Base-by-base conservation (phyloP, 2,888 invertebrate species). In the Epinotia nisella region DNA sequence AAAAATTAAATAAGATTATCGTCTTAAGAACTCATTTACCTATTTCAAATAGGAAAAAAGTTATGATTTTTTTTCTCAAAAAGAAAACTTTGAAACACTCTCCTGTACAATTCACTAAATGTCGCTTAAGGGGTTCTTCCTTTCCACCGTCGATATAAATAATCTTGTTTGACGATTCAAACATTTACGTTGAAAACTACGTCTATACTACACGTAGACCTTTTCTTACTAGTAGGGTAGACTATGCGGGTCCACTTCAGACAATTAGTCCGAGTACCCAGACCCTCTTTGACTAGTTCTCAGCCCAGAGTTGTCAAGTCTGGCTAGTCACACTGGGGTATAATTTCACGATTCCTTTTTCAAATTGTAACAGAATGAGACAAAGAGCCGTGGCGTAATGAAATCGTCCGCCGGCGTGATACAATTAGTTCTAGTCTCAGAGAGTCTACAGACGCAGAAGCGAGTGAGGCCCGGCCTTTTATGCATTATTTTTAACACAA, bases 331-430 rank as follows among this genome's bases (percentile, higher is more conserved):
- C 10, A n/a, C 3, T 19, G 10, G 17, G 10, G 17, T 35, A 29
- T 65, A 53, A 65, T 55, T 64, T 53, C 15, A n/a, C 17, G 53
- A 53, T 65, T 65, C 65, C 65, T 55, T 65, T 61, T 65, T 19
- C 35, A 65, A 39, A 65, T 55, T 53, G 53, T 65, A 21, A 19
- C 39, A 21, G 39, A 65, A 53, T 9, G 65, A 17, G 39, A 65
- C 65, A 65, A 65, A 65, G 64, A 19, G 69, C 69, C 41, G 45
- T 17, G 49, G 41, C n/a, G 39, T 69, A 69, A 69, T 69, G 60
- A 61, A 69, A 60, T 69, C n/a, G 69, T 69, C 49, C 39, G 17
- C 51, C 15, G 35, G 17, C 39, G 51, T 24, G 60, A 60, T 21
- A 60, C 59, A 41, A 60, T 69, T 69, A 69, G 62, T 24, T 7